Percentiles rank a stretch among this genome's conserved stretches.
These are phyloP conservation scores for Artemisiospiza belli DNA, from an alignment of 2,113 vertebrate species.

Conservation along the genomic window DNA sequence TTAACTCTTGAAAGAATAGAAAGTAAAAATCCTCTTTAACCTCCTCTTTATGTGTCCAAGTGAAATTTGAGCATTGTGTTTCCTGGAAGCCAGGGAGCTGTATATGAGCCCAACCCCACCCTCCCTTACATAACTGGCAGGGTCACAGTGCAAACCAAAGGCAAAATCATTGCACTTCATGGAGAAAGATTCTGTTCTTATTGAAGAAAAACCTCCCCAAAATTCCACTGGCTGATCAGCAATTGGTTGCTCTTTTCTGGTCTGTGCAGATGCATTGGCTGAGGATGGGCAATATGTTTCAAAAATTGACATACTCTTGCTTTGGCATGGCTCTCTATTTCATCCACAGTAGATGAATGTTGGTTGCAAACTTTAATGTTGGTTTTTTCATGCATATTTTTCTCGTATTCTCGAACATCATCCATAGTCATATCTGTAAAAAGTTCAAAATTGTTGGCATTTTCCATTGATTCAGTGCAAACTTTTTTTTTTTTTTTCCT, in stretches of 20 bases:
- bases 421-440: slow-evolving; percentile 99
- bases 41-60: neutral
- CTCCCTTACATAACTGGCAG: neutral
- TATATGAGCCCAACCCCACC: neutral
- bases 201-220: neutral
- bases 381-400: slow-evolving; percentile 99
- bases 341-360: slow-evolving; percentile 91
- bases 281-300: slow-evolving; percentile 68
- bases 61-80: neutral
- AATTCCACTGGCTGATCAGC: neutral
- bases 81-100: neutral
- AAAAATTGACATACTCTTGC: slow-evolving; percentile 90
- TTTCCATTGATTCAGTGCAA: slow-evolving; percentile 72
- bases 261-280: neutral
- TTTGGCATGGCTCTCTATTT: slow-evolving; percentile 92
- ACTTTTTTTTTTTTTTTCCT: neutral
- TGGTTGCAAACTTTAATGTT: slow-evolving; percentile 99
- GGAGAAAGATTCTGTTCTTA: neutral
- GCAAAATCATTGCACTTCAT: neutral
- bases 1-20: neutral
- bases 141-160: neutral
- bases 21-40: neutral
- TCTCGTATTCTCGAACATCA: slow-evolving; percentile 97
- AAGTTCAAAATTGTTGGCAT: slow-evolving; percentile 85
- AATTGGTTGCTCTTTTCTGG: neutral